A percentile compares a stretch with the other conserved stretches of the same genome.
These are phyloP conservation scores for Galaxias olidus DNA, from an alignment of 2,797 vertebrate species.

Conservation along the genomic window DNA sequence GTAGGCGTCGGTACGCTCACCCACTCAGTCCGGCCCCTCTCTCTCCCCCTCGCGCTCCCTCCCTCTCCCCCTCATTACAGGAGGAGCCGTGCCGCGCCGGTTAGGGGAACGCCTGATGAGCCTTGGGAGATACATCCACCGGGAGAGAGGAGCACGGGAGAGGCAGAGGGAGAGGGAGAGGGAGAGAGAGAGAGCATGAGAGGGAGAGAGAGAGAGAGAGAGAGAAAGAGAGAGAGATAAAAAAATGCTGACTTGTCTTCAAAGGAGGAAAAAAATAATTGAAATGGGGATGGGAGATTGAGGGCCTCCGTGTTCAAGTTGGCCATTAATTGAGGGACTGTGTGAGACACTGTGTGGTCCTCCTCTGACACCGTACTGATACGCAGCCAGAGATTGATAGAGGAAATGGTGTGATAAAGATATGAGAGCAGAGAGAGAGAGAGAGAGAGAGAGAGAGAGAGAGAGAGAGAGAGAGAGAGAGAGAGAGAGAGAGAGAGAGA, in stretches of 20 bases:
- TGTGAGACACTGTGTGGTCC: constrained; percentile 74
- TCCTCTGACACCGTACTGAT: constrained; percentile 64
- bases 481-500: constrained; percentile 3
- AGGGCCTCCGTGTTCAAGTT: constrained; percentile 71
- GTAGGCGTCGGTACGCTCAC: constrained; percentile 32
- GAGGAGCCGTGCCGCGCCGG: constrained; percentile 68
- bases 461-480: not conserved
- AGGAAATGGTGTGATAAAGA: constrained; percentile 70
- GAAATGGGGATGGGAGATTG: constrained; percentile 68
- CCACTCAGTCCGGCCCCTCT: constrained; percentile 4
- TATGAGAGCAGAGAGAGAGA: constrained; percentile 54
- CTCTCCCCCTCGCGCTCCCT: constrained; percentile 21
- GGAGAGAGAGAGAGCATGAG: constrained; percentile 1
- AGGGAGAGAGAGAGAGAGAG: not conserved
- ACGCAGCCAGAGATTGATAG: constrained; percentile 70
- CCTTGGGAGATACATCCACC: constrained; percentile 74
- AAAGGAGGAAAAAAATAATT: constrained; percentile 78
- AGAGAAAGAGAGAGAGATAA: constrained; percentile 11
- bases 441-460: not conserved
- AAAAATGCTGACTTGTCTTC: constrained; percentile 78
- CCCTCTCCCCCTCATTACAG: constrained; percentile 60
- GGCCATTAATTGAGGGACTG: constrained; percentile 78
- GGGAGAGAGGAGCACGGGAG: constrained; percentile 68
- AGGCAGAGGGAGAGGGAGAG: constrained; percentile 25
- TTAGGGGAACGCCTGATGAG: constrained; percentile 71